Conservation (phyloP, 2,113 vertebrate species). For the Gobiocypris rarus region DNA sequence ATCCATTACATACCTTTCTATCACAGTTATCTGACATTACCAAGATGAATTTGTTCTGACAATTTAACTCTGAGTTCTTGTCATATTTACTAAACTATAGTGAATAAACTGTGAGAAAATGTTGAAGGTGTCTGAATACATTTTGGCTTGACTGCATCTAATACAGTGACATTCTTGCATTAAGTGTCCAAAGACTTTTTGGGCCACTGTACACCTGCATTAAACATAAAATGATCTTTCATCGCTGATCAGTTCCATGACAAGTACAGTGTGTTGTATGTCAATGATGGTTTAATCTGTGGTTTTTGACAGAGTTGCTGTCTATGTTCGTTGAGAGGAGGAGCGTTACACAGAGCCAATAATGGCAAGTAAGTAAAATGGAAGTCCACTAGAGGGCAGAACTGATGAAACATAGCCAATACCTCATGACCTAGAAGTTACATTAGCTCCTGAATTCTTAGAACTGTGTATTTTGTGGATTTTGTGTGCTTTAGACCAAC, state of each 20-base stretch:
- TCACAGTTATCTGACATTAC: no score
- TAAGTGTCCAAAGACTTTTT: background rate
- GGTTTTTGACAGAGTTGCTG: slow-evolving; percentile 86
- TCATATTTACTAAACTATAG: no score
- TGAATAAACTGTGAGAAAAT: no score
- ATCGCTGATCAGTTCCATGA: background rate
- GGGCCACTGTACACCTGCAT: background rate
- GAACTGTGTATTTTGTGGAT: background rate
- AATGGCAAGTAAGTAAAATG: slow-evolving; percentile 87
- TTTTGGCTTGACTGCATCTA: no score
- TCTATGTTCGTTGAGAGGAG: slow-evolving; percentile 92
- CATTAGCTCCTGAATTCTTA: background rate
- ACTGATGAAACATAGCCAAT: background rate
- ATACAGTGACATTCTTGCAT: background rate
- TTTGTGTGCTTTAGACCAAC: background rate
- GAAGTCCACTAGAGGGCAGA: background rate
- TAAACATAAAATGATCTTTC: background rate
- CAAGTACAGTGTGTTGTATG: background rate
- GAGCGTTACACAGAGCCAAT: slow-evolving; percentile 94
- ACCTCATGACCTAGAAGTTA: background rate
- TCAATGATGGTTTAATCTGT: slow-evolving; percentile 16
- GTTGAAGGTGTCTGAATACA: no score
- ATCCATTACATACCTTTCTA: no score
- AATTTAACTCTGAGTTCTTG: no score
- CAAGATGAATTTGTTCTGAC: no score